Percentiles rank a stretch among this genome's conserved stretches.
phyloP scores from a whole-genome alignment of 2,888 invertebrate species.

The Ophion slaviceki region DNA sequence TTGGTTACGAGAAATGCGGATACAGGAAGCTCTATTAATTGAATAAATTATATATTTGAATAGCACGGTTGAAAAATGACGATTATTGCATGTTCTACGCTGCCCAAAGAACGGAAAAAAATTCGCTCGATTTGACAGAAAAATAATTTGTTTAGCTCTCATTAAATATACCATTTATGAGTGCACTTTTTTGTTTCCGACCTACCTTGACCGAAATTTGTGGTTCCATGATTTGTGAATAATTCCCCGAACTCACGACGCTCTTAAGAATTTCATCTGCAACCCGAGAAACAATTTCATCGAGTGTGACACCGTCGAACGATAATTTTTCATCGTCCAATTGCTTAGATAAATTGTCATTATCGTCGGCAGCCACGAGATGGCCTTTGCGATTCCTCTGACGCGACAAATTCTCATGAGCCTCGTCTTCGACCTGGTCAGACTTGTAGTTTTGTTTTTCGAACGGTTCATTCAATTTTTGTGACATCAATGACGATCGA shows the following conservation, averaged over 20 bases:
- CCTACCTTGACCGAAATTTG: conserved; percentile 63
- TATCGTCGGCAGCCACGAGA: background rate
- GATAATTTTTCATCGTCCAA: conserved; percentile 50
- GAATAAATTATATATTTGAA: background rate
- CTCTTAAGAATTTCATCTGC: conserved; percentile 68
- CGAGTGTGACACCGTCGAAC: conserved; percentile 59
- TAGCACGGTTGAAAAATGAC: background rate
- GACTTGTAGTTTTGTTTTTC: conserved; percentile 11
- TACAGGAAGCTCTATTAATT: background rate
- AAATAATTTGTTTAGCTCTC: conserved; percentile 5
- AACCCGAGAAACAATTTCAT: conserved; percentile 65
- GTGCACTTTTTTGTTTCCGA: background rate
- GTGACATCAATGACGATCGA: background rate
- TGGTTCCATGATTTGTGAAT: conserved; percentile 51
- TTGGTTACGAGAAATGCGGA: background rate
- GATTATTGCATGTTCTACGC: background rate
- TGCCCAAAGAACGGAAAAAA: background rate
- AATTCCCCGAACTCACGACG: conserved; percentile 25
- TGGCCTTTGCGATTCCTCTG: conserved; percentile 20
- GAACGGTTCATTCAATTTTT: background rate
- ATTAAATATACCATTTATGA: background rate
- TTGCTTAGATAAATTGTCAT: conserved; percentile 20
- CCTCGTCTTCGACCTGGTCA: background rate
- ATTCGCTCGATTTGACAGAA: background rate
- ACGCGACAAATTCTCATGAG: conserved; percentile 11